Evolutionary conservation across 2,797 vertebrate species (phyloP).

Genomic region (Channa striata): DNA sequence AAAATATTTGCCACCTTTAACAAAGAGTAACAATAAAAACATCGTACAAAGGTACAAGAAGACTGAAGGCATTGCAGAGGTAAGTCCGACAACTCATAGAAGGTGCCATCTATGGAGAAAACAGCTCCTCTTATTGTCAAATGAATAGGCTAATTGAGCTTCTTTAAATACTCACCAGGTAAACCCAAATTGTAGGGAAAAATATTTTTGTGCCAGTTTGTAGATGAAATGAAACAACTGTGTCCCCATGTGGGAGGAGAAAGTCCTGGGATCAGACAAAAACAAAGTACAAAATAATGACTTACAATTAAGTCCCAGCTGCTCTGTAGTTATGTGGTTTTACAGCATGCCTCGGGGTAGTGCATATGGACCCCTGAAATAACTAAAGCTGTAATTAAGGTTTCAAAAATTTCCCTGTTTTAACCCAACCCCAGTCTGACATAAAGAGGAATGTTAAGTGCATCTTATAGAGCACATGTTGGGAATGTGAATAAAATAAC

Average conservation of each 20-base stretch:
- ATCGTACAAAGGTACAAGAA: conserved; percentile 7
- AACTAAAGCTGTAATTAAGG: conserved; percentile 80
- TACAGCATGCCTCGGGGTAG: conserved; percentile 75
- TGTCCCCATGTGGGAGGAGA: conserved; percentile 72
- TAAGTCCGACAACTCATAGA: not conserved
- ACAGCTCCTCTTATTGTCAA: not conserved
- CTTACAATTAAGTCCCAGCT: conserved; percentile 79
- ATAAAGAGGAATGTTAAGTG: conserved; percentile 46
- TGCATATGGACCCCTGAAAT: conserved; percentile 77
- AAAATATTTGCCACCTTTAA: not conserved
- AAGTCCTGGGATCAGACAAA: conserved; percentile 76
- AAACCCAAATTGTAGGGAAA: conserved; percentile 13
- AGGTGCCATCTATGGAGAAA: not conserved
- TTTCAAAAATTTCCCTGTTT: conserved; percentile 68
- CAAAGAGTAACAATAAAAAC: not conserved
- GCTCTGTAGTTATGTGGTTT: conserved; percentile 82
- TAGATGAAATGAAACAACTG: conserved; percentile 42
- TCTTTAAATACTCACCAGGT: conserved; percentile 16
- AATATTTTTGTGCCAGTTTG: conserved; percentile 17
- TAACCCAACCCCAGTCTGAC: conserved; percentile 65
- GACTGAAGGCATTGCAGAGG: conserved; percentile 1
- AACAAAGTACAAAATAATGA: conserved; percentile 82
- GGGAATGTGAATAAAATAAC: conserved; percentile 13
- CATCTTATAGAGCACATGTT: conserved; percentile 9
- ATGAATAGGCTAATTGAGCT: conserved; percentile 5